Conservation (phyloP, 2,113 vertebrate species). For the Eudyptes chrysolophus region DNA sequence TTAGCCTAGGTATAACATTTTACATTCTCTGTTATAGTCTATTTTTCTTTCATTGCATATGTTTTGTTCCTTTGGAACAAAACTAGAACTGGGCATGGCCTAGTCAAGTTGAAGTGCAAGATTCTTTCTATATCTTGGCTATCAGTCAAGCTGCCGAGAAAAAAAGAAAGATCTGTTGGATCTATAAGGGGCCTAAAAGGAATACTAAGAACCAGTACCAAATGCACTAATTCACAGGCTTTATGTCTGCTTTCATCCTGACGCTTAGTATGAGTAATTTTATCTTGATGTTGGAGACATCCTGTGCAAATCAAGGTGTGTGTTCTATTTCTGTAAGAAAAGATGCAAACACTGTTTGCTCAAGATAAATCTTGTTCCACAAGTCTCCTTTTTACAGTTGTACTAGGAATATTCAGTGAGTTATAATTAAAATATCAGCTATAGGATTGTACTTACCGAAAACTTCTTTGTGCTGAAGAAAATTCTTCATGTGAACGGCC, state of each 20-base stretch:
- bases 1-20: background rate
- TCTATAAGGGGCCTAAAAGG: background rate
- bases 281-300: background rate
- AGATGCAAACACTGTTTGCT: background rate
- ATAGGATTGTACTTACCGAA: background rate
- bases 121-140: background rate
- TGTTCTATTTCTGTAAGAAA: slow-evolving; percentile 45
- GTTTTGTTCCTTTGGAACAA: background rate
- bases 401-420: background rate
- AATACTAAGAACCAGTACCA: background rate
- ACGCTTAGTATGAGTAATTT: slow-evolving; percentile 12
- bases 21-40: background rate
- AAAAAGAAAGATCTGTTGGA: background rate
- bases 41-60: background rate
- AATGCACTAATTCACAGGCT: background rate
- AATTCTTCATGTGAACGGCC: background rate
- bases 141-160: background rate
- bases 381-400: slow-evolving; percentile 11
- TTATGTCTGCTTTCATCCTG: slow-evolving; percentile 28
- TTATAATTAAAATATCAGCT: background rate
- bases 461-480: background rate
- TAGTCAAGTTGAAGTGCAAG: background rate
- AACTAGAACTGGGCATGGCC: background rate
- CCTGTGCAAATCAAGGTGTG: slow-evolving; percentile 10
- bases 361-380: background rate